phyloP scores from a whole-genome alignment of 1,140 invertebrate genomes.

The Drosophila equinoxialis region DNA sequence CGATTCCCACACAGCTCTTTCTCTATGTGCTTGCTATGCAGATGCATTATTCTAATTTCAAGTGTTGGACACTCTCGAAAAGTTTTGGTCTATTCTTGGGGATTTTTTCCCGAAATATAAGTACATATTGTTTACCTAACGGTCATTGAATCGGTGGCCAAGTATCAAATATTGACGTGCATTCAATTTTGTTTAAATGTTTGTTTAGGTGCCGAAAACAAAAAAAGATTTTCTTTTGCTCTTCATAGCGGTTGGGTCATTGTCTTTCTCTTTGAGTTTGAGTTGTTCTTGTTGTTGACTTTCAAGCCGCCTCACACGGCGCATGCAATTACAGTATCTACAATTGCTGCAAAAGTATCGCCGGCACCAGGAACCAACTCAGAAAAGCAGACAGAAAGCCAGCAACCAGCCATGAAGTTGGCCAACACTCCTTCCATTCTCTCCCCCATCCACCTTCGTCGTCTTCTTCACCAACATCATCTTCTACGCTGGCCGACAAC shows the following conservation, averaged over 20 bases:
- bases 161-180: slow-evolving; percentile 69
- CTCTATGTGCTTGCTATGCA: neutral
- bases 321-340: slow-evolving; percentile 77
- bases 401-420: slow-evolving; percentile 71
- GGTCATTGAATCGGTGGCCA: slow-evolving; percentile 32
- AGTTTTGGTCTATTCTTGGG: neutral
- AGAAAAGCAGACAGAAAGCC: slow-evolving; percentile 25
- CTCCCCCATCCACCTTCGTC: slow-evolving; percentile 3
- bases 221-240: slow-evolving; percentile 1
- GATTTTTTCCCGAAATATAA: neutral
- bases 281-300: slow-evolving; percentile 7
- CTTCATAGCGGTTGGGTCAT: slow-evolving; percentile 1
- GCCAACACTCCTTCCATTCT: slow-evolving; percentile 38
- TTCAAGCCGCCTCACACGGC: slow-evolving; percentile 30
- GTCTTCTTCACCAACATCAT: slow-evolving; percentile 5
- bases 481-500: slow-evolving; percentile 51
- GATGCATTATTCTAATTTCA: slow-evolving; percentile 28
- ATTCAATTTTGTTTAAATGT: slow-evolving; percentile 65
- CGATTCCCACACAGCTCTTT: slow-evolving; percentile 50
- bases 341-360: slow-evolving; percentile 70
- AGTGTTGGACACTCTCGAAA: slow-evolving; percentile 59
- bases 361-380: slow-evolving; percentile 37
- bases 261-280: neutral
- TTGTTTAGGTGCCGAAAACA: slow-evolving; percentile 61
- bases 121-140: slow-evolving; percentile 56